These are phyloP conservation scores for Oryzaephilus surinamensis DNA, from an alignment of 1,140 invertebrate species.

Conservation along the genomic window DNA sequence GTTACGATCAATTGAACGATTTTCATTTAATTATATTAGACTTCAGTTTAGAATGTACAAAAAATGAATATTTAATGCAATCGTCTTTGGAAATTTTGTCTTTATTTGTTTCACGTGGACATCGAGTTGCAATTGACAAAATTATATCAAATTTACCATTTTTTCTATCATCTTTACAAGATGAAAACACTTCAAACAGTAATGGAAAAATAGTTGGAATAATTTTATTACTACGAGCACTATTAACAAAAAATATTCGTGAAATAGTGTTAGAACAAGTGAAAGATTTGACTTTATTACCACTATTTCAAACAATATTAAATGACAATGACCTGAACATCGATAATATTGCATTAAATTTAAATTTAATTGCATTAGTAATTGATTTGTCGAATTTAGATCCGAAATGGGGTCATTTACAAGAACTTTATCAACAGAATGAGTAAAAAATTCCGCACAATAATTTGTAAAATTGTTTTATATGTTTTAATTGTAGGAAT, in stretches of 20 bases:
- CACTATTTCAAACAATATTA: constrained; percentile 11
- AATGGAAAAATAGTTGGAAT: constrained; percentile 7
- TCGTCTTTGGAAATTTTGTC: constrained; percentile 17
- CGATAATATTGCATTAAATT: constrained; percentile 28
- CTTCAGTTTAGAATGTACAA: constrained; percentile 24
- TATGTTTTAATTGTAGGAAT: constrained; percentile 10
- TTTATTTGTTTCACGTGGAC: constrained; percentile 19
- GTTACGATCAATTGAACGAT: constrained; percentile 38
- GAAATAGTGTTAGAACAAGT: constrained; percentile 12
- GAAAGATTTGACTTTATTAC: constrained; percentile 22
- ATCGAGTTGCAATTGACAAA: constrained; percentile 12
- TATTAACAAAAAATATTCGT: too few species aligned
- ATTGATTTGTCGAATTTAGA: constrained; percentile 37
- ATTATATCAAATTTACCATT: constrained; percentile 27
- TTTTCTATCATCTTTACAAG: constrained; percentile 41
- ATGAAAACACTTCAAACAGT: constrained; percentile 31
- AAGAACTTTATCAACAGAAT: constrained; percentile 36
- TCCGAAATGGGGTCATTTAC: constrained; percentile 38
- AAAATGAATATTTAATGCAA: constrained; percentile 17
- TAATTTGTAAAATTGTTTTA: constrained; percentile 6
- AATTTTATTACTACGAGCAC: too few species aligned
- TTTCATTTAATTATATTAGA: constrained; percentile 23
- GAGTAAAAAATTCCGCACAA: constrained; percentile 15
- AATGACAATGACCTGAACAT: constrained; percentile 12
- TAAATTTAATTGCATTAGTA: constrained; percentile 39